Percentiles rank a stretch among this genome's conserved stretches.
These are phyloP conservation scores for Pseudococcus jackbeardsleyi DNA, from an alignment of 2,888 invertebrate genomes.

Conservation along the genomic window DNA sequence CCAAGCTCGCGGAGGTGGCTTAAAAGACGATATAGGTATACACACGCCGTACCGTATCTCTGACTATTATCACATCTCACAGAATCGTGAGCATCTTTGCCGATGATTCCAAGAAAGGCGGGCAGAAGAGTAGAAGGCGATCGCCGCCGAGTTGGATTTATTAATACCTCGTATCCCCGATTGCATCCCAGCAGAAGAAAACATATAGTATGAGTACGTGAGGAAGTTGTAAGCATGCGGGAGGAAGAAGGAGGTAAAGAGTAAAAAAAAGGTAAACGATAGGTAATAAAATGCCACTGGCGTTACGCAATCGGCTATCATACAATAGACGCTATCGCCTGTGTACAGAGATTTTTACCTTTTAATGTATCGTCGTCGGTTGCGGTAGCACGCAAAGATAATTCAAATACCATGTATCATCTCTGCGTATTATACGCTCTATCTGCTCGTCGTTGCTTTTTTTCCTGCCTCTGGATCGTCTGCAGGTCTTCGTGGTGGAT, in stretches of 20 bases:
- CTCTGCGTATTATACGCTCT: not conserved
- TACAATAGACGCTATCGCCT: conserved; percentile 56
- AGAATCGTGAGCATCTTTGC: conserved; percentile 37
- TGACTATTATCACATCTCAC: conserved; percentile 17
- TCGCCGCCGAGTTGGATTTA: conserved; percentile 39
- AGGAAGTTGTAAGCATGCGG: not conserved
- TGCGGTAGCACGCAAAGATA: conserved; percentile 51
- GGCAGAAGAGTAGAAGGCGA: not conserved
- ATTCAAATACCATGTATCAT: conserved; percentile 54
- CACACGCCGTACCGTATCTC: not conserved
- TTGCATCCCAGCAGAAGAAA: not conserved
- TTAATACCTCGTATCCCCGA: not conserved
- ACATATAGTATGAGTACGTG: not conserved
- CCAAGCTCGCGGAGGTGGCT: conserved; percentile 15
- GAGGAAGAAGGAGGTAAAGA: not conserved
- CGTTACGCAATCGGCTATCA: conserved; percentile 60
- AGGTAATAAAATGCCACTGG: conserved; percentile 61
- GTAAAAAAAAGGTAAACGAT: conserved; percentile 57
- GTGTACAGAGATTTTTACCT: conserved; percentile 10
- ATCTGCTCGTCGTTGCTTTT: not conserved
- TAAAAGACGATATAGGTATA: conserved; percentile 19
- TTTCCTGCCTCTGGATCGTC: no score
- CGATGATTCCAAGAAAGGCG: not conserved
- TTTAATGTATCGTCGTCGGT: conserved; percentile 50
- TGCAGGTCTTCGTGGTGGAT: no score